A percentile compares a stretch with the other conserved stretches of the same genome.
Conservation (phyloP, 2,113 vertebrate species). For the Phalacrocorax pelagicus region DNA sequence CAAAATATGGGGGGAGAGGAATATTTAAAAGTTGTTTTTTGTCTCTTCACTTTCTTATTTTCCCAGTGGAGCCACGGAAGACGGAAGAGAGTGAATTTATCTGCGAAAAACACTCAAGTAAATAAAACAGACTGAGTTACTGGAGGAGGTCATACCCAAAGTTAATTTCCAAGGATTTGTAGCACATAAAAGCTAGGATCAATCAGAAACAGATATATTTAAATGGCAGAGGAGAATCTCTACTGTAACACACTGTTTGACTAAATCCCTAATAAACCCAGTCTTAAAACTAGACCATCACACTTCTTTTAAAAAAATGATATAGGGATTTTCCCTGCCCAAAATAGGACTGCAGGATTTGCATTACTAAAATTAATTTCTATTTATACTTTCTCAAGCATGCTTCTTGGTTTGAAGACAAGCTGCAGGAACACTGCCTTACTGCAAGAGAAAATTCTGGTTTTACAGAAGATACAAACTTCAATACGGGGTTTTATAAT, state of each 20-base stretch:
- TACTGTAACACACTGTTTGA: not conserved
- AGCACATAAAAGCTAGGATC: not conserved
- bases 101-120: not conserved
- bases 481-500: not conserved
- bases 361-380: slow-evolving; percentile 58
- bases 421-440: not conserved
- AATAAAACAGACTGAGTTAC: not conserved
- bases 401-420: slow-evolving; percentile 20
- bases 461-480: not conserved
- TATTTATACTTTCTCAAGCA: slow-evolving; percentile 36
- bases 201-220: not conserved
- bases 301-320: not conserved
- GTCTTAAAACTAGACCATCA: slow-evolving; percentile 4
- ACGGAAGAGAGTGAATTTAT: not conserved
- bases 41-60: not conserved
- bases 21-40: not conserved
- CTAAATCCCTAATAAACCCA: slow-evolving; percentile 9
- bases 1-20: not conserved
- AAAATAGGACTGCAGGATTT: slow-evolving; percentile 48
- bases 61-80: not conserved
- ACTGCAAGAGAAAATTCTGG: not conserved
- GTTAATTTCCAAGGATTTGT: slow-evolving; percentile 41
- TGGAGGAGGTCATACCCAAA: not conserved
- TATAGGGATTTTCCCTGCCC: slow-evolving; percentile 46
- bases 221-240: slow-evolving; percentile 4